phyloP scores from a whole-genome alignment of 2,113 vertebrate species.

The Anguilla japonica region DNA sequence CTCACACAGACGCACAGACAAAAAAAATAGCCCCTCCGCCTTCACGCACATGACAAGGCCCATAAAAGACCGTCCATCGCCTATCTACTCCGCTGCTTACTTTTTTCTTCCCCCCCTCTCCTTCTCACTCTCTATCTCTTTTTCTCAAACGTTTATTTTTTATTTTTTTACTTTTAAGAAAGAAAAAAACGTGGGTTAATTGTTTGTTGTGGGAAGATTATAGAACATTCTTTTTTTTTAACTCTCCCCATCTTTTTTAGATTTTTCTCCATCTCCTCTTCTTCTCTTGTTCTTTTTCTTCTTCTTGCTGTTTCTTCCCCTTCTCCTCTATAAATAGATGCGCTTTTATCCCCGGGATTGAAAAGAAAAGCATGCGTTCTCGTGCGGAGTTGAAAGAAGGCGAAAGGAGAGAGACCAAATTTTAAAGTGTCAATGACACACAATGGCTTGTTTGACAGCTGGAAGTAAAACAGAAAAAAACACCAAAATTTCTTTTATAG shows the following conservation, averaged over 20 bases:
- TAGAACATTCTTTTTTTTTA: slow-evolving; percentile 59
- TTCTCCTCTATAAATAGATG: slow-evolving; percentile 59
- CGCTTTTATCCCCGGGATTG: slow-evolving; percentile 53
- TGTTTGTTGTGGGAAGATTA: slow-evolving; percentile 82
- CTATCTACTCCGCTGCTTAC: slow-evolving; percentile 49
- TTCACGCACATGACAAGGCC: slow-evolving; percentile 68
- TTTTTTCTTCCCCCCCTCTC: slow-evolving; percentile 31
- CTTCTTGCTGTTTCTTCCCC: neutral
- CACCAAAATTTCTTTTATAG: slow-evolving; percentile 9
- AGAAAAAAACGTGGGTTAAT: slow-evolving; percentile 72
- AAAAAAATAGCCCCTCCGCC: slow-evolving; percentile 55
- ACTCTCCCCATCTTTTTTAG: slow-evolving; percentile 50
- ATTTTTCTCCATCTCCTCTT: slow-evolving; percentile 16
- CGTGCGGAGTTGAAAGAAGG: slow-evolving; percentile 41
- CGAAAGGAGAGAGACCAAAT: slow-evolving; percentile 9
- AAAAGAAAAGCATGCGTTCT: slow-evolving; percentile 62
- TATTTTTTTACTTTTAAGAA: slow-evolving; percentile 47
- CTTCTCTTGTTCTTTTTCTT: slow-evolving; percentile 38
- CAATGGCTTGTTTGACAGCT: slow-evolving; percentile 19
- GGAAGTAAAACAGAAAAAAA: slow-evolving; percentile 17
- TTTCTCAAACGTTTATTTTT: slow-evolving; percentile 31
- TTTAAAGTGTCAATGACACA: slow-evolving; percentile 33
- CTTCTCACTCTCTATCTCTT: slow-evolving; percentile 20
- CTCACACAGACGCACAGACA: slow-evolving; percentile 58
- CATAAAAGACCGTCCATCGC: slow-evolving; percentile 73